A percentile compares a stretch with the other conserved stretches of the same genome.
Evolutionary conservation across 2,113 vertebrate genomes (phyloP).

Genomic region (Natator depressus): DNA sequence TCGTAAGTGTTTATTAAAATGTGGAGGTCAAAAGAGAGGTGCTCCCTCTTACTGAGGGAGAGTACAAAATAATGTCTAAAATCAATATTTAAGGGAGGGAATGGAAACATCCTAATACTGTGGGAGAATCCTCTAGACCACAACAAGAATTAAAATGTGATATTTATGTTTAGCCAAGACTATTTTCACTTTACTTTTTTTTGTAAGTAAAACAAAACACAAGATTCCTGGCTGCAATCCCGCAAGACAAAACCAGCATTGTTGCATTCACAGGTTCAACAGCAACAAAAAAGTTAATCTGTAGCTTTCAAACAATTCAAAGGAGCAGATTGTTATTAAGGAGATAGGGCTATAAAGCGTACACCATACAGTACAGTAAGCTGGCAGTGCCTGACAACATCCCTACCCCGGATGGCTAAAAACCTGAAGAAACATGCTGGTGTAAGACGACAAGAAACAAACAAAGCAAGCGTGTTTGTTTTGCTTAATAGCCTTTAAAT

Average conservation of each 20-base stretch:
- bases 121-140: neutral
- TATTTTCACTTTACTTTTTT: neutral
- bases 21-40: neutral
- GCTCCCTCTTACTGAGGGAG: neutral
- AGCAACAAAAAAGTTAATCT: neutral
- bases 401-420: neutral
- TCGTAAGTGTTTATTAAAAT: neutral
- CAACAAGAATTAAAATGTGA: neutral
- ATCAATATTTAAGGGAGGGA: neutral
- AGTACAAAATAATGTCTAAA: neutral
- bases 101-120: neutral
- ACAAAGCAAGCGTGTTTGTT: neutral
- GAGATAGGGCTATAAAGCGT: neutral
- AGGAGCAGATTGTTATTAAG: neutral
- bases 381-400: neutral
- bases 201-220: neutral
- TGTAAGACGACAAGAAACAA: rapidly evolving
- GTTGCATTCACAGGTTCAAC: neutral
- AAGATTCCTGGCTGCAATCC: neutral
- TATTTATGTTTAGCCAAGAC: neutral
- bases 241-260: neutral
- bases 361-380: neutral
- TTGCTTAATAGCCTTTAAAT: neutral
- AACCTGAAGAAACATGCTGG: rapidly evolving
- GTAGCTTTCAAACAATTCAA: neutral